phyloP scores from a whole-genome alignment of 2,888 invertebrate genomes.

The Nematopogon swammerdamellus region DNA sequence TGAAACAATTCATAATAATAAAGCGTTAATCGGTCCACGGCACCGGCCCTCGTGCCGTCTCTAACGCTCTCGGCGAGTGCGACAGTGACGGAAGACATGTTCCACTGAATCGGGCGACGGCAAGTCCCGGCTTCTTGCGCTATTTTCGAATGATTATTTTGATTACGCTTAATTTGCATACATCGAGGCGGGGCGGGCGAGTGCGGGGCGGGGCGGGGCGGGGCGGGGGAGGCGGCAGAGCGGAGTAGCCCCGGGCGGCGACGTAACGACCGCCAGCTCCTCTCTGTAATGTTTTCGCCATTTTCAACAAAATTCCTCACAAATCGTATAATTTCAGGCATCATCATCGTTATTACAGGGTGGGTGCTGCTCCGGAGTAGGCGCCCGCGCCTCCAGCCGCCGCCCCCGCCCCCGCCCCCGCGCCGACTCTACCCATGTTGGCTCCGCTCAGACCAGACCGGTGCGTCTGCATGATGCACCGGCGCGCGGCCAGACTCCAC shows the following conservation, averaged over 20 bases:
- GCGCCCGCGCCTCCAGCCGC: too few relatives aligned
- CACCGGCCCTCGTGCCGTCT: conserved; percentile 36
- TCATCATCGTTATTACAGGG: conserved; percentile 55
- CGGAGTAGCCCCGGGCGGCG: conserved; percentile 24
- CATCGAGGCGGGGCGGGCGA: conserved; percentile 18
- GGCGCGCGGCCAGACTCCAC: too few relatives aligned
- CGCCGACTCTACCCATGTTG: neutral
- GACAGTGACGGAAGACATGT: conserved; percentile 24
- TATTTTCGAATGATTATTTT: conserved; percentile 48
- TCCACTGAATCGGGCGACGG: neutral
- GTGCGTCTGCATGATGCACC: too few relatives aligned
- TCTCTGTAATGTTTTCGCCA: conserved; percentile 57
- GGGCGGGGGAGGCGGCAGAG: conserved; percentile 25
- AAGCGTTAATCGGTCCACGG: conserved; percentile 35
- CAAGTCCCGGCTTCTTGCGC: neutral
- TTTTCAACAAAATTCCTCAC: conserved; percentile 55
- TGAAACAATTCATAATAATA: conserved; percentile 45
- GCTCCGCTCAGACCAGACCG: too few relatives aligned
- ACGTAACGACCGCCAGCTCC: conserved; percentile 48
- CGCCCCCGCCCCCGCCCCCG: too few relatives aligned
- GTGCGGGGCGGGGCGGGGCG: conserved; percentile 18
- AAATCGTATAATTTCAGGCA: conserved; percentile 54
- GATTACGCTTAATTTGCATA: conserved; percentile 58
- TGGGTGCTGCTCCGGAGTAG: conserved; percentile 37
- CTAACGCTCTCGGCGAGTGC: conserved; percentile 15